Evolutionary conservation across 2,797 vertebrate genomes (phyloP).

Genomic region (Cossypha heuglini): DNA sequence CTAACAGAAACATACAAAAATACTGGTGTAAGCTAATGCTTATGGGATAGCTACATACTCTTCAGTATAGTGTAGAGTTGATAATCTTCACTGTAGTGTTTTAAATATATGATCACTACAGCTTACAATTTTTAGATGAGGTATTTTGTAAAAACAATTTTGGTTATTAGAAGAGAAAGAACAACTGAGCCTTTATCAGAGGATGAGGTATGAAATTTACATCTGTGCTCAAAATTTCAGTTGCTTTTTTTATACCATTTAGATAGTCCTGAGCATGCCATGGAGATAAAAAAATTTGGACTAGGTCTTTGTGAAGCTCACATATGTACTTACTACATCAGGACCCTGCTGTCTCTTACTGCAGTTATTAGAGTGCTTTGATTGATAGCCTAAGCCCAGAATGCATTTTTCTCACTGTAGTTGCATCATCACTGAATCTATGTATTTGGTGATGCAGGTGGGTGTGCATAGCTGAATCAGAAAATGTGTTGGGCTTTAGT

Average conservation of each 20-base stretch:
- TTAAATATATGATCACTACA: background rate
- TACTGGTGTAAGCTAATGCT: background rate
- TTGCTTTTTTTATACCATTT: background rate
- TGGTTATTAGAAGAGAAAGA: background rate
- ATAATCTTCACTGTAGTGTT: background rate
- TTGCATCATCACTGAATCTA: background rate
- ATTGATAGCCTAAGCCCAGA: background rate
- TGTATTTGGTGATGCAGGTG: background rate
- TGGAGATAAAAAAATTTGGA: background rate
- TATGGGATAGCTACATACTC: background rate
- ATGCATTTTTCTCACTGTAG: background rate
- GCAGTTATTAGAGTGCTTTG: background rate
- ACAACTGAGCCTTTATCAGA: background rate
- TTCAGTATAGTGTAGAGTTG: background rate
- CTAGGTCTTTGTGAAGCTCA: background rate
- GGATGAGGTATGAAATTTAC: background rate
- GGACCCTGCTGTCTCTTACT: background rate
- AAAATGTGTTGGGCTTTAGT: background rate
- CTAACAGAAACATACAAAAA: background rate
- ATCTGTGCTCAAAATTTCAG: background rate
- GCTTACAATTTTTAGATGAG: background rate
- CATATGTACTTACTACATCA: background rate
- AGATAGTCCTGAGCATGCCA: background rate
- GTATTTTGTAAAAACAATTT: background rate
- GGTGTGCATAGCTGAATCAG: background rate